Evolutionary conservation across 1,140 invertebrate genomes (phyloP), one percentile per base, ranked within the genome.

Genomic region (Drosophila kikkawai): DNA sequence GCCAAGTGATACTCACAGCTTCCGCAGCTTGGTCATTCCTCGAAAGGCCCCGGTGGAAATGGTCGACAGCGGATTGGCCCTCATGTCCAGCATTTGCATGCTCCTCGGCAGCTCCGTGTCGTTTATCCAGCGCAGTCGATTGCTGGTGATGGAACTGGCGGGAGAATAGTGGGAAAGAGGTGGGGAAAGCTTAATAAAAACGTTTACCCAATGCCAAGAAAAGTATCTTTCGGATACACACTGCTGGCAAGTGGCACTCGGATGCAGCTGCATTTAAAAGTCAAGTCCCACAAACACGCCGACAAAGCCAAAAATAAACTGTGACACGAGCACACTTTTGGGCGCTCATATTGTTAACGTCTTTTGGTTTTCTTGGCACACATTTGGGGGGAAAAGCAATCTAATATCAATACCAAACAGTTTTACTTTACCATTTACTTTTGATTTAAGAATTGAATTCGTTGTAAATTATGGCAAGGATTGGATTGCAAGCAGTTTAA

Each of bases 1-100:
- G 8, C 32, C 19, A n/a, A 3, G 47, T 2, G n/a, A 39, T 91
- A 95, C 96, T 96, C 94, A 96, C 96, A 96, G 93, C 93, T 96
- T 96, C 71, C 95, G 94, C 26, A 96, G 94, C 74, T 94, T 94
- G 9, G 95, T 93, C 76, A 96, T 94, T 90, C 94, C 94, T 13
- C 94, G 95, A 86, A 96, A 96, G 17, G 96, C 94, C 45, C 95
- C 94, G 4, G 93, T 86, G 71, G 96, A 94, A 26, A 96, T 95
- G 45, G 94, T 94, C 22, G 94, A 94, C 68, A 96, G 93, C 6
- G 96, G 96, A 94, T 96, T 96, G 8, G 95, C 96, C 57, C 95
- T 95, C 57, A 96, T 93, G 82, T 96, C 96, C 44, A 96, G 81
- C 15, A 95, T 94, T 41, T 94, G 93, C 48, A 96, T 93, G 57